These are phyloP conservation scores for Falco berigora DNA, from an alignment of 2,797 vertebrate genomes.

Conservation along the genomic window DNA sequence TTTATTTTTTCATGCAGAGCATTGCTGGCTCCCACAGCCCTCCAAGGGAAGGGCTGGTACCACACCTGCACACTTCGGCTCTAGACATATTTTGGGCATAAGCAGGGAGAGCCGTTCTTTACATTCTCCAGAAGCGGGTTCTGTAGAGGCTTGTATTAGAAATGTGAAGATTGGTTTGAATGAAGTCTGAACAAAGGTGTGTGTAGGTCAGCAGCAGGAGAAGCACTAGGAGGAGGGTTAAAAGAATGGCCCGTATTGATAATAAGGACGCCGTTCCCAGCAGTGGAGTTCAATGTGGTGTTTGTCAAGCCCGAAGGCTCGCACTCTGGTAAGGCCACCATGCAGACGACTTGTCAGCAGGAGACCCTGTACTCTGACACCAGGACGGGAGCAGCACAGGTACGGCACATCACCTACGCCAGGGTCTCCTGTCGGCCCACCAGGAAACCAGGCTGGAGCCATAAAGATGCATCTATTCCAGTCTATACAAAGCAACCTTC, in stretches of 20 bases:
- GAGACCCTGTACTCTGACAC: background rate
- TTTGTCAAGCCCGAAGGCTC: background rate
- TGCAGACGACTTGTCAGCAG: background rate
- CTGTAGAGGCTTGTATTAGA: background rate
- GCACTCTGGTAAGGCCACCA: background rate
- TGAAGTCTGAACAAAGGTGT: background rate
- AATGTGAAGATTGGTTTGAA: background rate
- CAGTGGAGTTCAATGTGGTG: background rate
- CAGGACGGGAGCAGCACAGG: background rate
- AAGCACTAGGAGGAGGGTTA: rapidly evolving
- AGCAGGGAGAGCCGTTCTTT: background rate
- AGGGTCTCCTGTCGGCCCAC: background rate
- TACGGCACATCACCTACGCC: background rate
- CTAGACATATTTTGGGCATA: rapidly evolving
- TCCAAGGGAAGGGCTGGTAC: background rate
- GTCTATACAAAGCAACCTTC: background rate
- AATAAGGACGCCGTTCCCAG: background rate
- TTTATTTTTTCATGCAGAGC: background rate
- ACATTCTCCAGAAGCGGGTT: background rate
- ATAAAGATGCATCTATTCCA: background rate
- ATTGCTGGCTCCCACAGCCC: background rate
- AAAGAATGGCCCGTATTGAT: background rate
- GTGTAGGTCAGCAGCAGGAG: background rate
- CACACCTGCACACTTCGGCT: background rate
- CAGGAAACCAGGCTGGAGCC: background rate